Evolutionary conservation across 2,113 vertebrate genomes (phyloP).

Genomic region (Riparia riparia): DNA sequence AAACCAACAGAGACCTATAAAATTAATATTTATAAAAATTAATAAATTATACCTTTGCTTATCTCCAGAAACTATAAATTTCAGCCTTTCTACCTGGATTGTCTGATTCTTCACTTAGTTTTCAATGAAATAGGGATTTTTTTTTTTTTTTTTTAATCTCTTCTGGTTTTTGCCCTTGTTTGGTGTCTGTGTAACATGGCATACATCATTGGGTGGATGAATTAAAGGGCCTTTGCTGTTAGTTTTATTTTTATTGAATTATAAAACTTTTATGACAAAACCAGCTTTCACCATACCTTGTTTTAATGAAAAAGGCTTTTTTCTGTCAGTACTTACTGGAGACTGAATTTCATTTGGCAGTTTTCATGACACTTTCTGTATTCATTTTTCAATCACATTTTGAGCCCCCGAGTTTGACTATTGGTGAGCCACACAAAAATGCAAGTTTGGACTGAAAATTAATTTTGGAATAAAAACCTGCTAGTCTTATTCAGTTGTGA

Average conservation of each 20-base stretch:
- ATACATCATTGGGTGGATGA: neutral
- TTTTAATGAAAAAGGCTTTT: neutral
- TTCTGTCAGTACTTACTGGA: neutral
- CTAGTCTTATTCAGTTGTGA: neutral
- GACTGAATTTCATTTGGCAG: neutral
- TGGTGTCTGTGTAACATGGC: neutral
- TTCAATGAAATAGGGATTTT: neutral
- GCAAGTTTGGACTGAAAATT: neutral
- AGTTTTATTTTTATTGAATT: neutral
- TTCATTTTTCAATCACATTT: neutral
- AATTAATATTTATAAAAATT: neutral
- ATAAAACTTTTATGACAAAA: neutral
- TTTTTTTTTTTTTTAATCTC: too few species aligned
- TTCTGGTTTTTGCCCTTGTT: neutral
- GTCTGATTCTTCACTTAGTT: neutral
- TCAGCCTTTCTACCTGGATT: neutral
- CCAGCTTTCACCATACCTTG: neutral
- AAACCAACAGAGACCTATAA: neutral
- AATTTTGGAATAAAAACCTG: neutral
- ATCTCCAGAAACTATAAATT: neutral
- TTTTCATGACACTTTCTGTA: neutral
- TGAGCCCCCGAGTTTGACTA: neutral
- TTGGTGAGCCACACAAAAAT: neutral
- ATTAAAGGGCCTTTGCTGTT: neutral
- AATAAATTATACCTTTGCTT: neutral